Evolutionary conservation across 30 jellyfish, hydroid and myxozoan genomes (phyloP).

Genomic region (Pelagia noctiluca): DNA sequence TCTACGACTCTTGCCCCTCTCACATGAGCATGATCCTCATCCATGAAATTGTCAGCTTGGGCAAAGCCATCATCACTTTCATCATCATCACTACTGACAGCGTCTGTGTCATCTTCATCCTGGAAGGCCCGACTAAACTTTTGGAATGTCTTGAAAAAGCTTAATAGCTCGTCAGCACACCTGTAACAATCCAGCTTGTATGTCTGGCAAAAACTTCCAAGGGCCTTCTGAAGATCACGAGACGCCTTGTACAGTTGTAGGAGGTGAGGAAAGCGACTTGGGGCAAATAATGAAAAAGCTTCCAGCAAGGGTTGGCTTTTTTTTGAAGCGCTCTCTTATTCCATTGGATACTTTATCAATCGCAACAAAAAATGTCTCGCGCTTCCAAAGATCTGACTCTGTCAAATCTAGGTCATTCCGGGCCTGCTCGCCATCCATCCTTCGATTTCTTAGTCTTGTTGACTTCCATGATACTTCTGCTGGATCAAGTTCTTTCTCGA

Average conservation of each 20-base stretch:
- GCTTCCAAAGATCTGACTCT: conserved; percentile 42
- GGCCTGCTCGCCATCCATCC: conserved; percentile 63
- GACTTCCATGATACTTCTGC: conserved; percentile 38
- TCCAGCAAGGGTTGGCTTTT: conserved; percentile 39
- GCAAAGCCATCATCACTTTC: conserved; percentile 27
- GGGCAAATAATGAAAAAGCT: conserved; percentile 31
- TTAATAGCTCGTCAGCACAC: conserved; percentile 28
- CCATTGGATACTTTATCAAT: conserved; percentile 52
- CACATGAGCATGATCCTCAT: conserved; percentile 25
- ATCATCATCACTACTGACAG: conserved; percentile 14
- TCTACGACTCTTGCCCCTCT: conserved; percentile 16
- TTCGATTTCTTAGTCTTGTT: conserved; percentile 33
- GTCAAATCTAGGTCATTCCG: conserved; percentile 50
- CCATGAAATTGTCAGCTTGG: conserved; percentile 17
- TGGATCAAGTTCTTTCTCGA: conserved; percentile 38
- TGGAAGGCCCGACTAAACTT: neutral
- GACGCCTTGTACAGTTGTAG: conserved; percentile 8
- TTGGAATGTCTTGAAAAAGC: conserved; percentile 22
- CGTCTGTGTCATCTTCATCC: neutral
- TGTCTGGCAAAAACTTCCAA: conserved; percentile 16
- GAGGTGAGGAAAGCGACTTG: conserved; percentile 39
- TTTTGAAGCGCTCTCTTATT: conserved; percentile 26
- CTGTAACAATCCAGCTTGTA: conserved; percentile 29
- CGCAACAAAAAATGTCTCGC: conserved; percentile 40
- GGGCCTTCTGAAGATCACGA: conserved; percentile 50